phyloP scores from a whole-genome alignment of 2,888 invertebrate genomes.

The Catotricha subobsoleta region DNA sequence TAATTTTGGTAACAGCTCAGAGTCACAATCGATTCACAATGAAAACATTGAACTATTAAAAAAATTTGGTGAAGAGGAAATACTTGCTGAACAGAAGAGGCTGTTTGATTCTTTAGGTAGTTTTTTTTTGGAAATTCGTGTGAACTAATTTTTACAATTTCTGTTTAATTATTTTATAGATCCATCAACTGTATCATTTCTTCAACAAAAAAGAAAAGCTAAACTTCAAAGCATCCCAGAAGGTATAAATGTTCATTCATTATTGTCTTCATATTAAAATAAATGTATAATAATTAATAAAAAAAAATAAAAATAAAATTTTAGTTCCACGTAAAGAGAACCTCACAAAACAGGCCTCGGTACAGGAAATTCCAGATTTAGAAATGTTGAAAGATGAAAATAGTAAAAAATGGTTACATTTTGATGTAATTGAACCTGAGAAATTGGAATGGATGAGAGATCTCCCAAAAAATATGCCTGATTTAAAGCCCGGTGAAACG shows the following conservation, averaged over 20 bases:
- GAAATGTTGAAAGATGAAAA: conserved; percentile 14
- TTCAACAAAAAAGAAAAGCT: conserved; percentile 3
- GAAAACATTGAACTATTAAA: conserved; percentile 51
- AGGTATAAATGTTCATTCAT: conserved; percentile 20
- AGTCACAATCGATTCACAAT: conserved; percentile 37
- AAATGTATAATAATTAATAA: too few species aligned
- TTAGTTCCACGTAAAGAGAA: too few species aligned
- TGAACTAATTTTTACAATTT: background rate
- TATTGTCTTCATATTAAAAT: too few species aligned
- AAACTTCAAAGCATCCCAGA: conserved; percentile 11
- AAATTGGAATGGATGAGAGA: conserved; percentile 79
- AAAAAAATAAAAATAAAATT: too few species aligned
- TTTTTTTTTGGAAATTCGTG: too few species aligned
- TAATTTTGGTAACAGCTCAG: background rate
- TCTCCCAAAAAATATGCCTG: conserved; percentile 39
- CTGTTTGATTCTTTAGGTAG: conserved; percentile 36
- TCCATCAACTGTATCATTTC: conserved; percentile 46
- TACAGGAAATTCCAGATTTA: background rate
- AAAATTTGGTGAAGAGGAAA: conserved; percentile 54
- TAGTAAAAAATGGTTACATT: conserved; percentile 56
- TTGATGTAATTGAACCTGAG: conserved; percentile 67
- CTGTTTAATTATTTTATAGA: conserved; percentile 33
- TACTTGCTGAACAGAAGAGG: conserved; percentile 51
- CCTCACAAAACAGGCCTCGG: too few species aligned
- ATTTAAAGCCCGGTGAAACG: conserved; percentile 36